Percentiles rank a stretch among this genome's conserved stretches.
phyloP scores from a whole-genome alignment of 2,113 vertebrate genomes.

The Nothobranchius kuhntae region DNA sequence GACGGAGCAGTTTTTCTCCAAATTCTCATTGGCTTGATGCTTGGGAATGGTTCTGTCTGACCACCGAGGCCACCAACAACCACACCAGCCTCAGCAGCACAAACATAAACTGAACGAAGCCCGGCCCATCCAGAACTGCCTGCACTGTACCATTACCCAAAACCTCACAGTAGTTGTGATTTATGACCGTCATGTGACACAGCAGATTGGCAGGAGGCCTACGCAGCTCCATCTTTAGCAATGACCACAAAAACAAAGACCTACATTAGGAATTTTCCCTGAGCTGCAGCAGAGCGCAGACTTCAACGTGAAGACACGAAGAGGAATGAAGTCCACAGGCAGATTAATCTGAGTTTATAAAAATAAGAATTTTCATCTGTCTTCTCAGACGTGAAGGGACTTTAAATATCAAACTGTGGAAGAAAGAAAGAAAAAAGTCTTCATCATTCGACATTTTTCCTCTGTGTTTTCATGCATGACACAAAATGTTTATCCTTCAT shows the following conservation, averaged over 20 bases:
- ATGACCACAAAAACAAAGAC: slow-evolving; percentile 58
- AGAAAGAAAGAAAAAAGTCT: slow-evolving; percentile 23
- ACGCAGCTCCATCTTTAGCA: slow-evolving; percentile 43
- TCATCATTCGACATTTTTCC: slow-evolving; percentile 3
- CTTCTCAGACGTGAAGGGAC: neutral
- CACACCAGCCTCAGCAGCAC: slow-evolving; percentile 43
- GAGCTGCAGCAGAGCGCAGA: slow-evolving; percentile 23
- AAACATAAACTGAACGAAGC: slow-evolving; percentile 36
- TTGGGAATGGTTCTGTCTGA: slow-evolving; percentile 54
- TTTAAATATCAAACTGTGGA: neutral
- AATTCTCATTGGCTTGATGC: slow-evolving; percentile 1
- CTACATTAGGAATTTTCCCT: slow-evolving; percentile 43
- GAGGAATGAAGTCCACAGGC: slow-evolving; percentile 5
- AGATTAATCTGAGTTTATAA: slow-evolving; percentile 16
- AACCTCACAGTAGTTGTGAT: slow-evolving; percentile 72
- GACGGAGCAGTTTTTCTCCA: slow-evolving; percentile 30
- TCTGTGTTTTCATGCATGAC: slow-evolving; percentile 7
- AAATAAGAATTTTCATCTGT: slow-evolving; percentile 12
- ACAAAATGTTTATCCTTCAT: slow-evolving; percentile 53
- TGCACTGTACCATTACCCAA: slow-evolving; percentile 50
- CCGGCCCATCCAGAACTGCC: slow-evolving; percentile 24
- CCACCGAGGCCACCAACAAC: slow-evolving; percentile 49
- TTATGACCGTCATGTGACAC: slow-evolving; percentile 68
- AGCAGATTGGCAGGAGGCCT: slow-evolving; percentile 49
- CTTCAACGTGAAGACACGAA: slow-evolving; percentile 4